Evolutionary conservation across 2,113 vertebrate species (phyloP).

Genomic region (Hyla sarda): DNA sequence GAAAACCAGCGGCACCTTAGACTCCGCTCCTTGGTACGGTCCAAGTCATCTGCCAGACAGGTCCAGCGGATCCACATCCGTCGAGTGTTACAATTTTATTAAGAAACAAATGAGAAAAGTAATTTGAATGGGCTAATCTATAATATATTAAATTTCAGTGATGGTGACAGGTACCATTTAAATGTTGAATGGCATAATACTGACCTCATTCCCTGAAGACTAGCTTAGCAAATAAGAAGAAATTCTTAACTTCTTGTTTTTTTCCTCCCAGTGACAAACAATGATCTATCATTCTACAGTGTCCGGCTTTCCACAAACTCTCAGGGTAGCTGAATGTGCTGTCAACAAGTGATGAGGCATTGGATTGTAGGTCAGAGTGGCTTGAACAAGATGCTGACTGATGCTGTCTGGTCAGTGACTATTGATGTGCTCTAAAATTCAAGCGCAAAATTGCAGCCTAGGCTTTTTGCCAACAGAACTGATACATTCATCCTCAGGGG

Average conservation of each 20-base stretch:
- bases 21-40: no score
- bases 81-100: no score
- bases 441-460: slow-evolving; percentile 34
- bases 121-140: no score
- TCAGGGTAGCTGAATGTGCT: background rate
- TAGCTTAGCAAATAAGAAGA: background rate
- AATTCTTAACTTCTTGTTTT: background rate
- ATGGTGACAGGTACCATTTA: no score
- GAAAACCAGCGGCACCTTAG: no score
- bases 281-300: background rate
- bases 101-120: no score
- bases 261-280: background rate
- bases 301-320: background rate
- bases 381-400: slow-evolving; percentile 47
- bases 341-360: slow-evolving; percentile 20
- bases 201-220: background rate
- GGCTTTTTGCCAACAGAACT: slow-evolving; percentile 40
- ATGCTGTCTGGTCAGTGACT: slow-evolving; percentile 43
- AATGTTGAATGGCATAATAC: background rate
- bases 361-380: slow-evolving; percentile 10
- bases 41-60: no score
- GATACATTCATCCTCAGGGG: slow-evolving; percentile 32
- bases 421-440: slow-evolving; percentile 38
- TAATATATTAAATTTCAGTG: no score
- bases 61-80: no score